Percentiles rank a stretch among this genome's conserved stretches.
phyloP scores from a whole-genome alignment of 2,888 invertebrate species.

The Norana najaformis region DNA sequence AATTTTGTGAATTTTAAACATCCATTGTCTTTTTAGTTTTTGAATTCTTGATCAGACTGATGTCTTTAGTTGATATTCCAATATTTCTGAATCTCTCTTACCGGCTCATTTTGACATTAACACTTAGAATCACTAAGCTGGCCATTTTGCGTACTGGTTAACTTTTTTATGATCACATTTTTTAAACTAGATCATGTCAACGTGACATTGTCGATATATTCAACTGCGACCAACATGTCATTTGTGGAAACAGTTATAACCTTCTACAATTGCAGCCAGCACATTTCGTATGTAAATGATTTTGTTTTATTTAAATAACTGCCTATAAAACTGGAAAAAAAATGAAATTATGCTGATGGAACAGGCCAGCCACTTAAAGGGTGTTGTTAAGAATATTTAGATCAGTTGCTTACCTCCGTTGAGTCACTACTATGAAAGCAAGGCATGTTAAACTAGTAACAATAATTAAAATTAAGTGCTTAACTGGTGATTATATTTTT shows the following conservation, averaged over 20 bases:
- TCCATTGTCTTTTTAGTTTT: not conserved
- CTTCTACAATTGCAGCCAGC: slow-evolving; percentile 61
- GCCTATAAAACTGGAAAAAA: not conserved
- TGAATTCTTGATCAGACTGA: not conserved
- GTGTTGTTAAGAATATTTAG: not conserved
- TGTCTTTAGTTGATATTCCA: no score
- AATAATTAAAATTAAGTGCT: not conserved
- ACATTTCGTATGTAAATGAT: slow-evolving; percentile 54
- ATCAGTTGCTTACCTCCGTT: not conserved
- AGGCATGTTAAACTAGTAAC: not conserved
- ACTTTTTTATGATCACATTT: not conserved
- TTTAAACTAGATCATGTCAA: slow-evolving; percentile 51
- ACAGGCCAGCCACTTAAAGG: no score
- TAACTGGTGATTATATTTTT: not conserved
- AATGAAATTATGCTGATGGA: not conserved
- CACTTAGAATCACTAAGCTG: not conserved
- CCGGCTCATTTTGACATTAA: not conserved
- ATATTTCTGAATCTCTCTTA: not conserved
- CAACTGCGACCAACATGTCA: slow-evolving; percentile 53
- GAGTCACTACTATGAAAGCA: not conserved
- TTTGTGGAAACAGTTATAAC: slow-evolving; percentile 58
- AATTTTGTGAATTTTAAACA: not conserved
- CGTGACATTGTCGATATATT: slow-evolving; percentile 56
- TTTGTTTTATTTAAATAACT: not conserved
- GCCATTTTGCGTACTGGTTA: not conserved